Percentiles rank a stretch among this genome's conserved stretches.
phyloP scores from a whole-genome alignment of 1,140 invertebrate species.

The Drosophila persimilis region DNA sequence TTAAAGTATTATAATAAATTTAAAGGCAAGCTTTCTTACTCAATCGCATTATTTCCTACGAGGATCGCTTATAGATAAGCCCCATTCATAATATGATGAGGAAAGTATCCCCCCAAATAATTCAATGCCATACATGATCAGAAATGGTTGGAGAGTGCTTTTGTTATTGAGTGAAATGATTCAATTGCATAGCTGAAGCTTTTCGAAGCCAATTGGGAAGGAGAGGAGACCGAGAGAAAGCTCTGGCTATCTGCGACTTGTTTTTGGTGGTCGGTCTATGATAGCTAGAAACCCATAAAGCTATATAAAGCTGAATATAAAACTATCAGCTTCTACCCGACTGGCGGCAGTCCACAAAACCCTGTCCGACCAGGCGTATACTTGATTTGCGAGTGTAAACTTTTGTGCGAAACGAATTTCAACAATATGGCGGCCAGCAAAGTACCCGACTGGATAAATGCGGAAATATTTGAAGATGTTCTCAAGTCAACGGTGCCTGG shows the following conservation, averaged over 20 bases:
- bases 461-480: constrained; percentile 50
- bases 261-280: background rate
- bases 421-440: constrained; percentile 30
- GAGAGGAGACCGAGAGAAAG: constrained; percentile 1
- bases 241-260: background rate
- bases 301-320: constrained; percentile 20
- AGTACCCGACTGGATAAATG: constrained; percentile 59
- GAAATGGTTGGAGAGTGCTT: background rate
- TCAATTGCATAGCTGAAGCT: background rate
- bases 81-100: too few relatives aligned
- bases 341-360: constrained; percentile 8
- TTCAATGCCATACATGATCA: too few relatives aligned
- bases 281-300: background rate
- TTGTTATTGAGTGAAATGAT: constrained; percentile 3
- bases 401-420: background rate
- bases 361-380: background rate
- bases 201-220: background rate
- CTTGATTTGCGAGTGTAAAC: constrained; percentile 5
- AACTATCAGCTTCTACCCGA: constrained; percentile 18
- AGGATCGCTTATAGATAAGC: too few relatives aligned
- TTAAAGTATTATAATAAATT: constrained; percentile 9
- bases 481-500: constrained; percentile 53
- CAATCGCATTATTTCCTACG: background rate
- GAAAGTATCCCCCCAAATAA: too few relatives aligned
- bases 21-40: background rate